Base-by-base conservation (phyloP, 2,113 vertebrate genomes). In the Egretta garzetta region DNA sequence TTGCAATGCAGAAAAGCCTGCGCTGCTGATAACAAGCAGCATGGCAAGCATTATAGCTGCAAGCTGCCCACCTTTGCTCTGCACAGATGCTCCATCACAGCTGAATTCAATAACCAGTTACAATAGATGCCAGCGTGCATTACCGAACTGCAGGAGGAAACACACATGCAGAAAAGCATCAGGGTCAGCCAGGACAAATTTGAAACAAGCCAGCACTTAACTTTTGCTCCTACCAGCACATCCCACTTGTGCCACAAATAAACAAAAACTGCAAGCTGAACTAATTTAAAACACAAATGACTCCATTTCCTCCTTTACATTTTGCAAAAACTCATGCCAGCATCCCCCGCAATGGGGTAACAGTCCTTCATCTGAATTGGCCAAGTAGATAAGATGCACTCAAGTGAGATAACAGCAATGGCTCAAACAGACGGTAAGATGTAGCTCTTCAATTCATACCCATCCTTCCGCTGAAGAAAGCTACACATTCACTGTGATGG, bases 1-100 rank as follows among this genome's bases (percentile, higher is more conserved):
- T 93, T 91, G 95, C 94, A 85, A 92, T 63, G 82, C 94, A 94
- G 86, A 83, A 50, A 83, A 96, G 93, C 68, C 85, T 81, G 96
- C 1, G 13, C 52, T 24, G 68, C 90, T 67, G 83, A 71, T 85
- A 92, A 85, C 50, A 35, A 50, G 80, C 80, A 62, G 86, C 66
- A 27, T 6, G 43, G 76, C 3, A 30, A 66, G 86, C 39, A 11
- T 39, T 33, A 81, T 8, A 77, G 94, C 91, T 60, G 52, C 13
- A 12, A 75, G 83, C 71, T 91, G 64, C 68, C 84, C 93, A 95
- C 92, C 93, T 95, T 43, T n/a, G 26, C 79, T 63, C 19, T 45
- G 66, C 59, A 77, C 74, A 59, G 81, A 18, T 0, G 0, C 5
- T 60, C 68, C 52, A 19, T 33, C n/a, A 7, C 85, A 52, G 67